A percentile compares a stretch with the other conserved stretches of the same genome.
phyloP scores from a whole-genome alignment of 1,140 invertebrate species.

The Agrilus planipennis region DNA sequence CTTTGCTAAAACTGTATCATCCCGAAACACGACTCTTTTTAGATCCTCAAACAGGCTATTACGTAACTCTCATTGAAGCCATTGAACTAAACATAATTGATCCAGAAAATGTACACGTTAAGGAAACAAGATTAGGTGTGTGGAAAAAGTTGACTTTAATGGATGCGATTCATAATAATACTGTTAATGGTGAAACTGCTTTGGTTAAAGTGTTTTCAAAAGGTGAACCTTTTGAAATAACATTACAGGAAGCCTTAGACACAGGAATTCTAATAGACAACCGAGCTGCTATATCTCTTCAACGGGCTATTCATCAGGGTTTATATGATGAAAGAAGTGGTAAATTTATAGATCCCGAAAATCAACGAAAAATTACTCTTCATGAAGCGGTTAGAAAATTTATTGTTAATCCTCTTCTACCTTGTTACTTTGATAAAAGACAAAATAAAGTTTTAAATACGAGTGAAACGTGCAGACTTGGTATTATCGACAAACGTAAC shows the following conservation, averaged over 20 bases:
- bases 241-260: slow-evolving; percentile 69
- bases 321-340: slow-evolving; percentile 68
- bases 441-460: slow-evolving; percentile 55
- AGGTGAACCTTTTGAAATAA: slow-evolving; percentile 52
- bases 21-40: slow-evolving; percentile 62
- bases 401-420: slow-evolving; percentile 63
- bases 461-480: slow-evolving; percentile 63
- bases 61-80: slow-evolving; percentile 62
- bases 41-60: slow-evolving; percentile 63
- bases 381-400: slow-evolving; percentile 73
- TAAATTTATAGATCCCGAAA: slow-evolving; percentile 68
- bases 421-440: slow-evolving; percentile 68
- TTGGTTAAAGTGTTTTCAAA: slow-evolving; percentile 54
- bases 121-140: slow-evolving; percentile 63
- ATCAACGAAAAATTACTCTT: slow-evolving; percentile 62
- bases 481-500: slow-evolving; percentile 69
- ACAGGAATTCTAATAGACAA: slow-evolving; percentile 68
- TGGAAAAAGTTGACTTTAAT: slow-evolving; percentile 62
- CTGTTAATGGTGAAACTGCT: slow-evolving; percentile 62
- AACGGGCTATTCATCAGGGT: slow-evolving; percentile 76
- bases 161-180: slow-evolving; percentile 61
- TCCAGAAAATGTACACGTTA: slow-evolving; percentile 69
- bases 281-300: slow-evolving; percentile 70
- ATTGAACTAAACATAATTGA: slow-evolving; percentile 65
- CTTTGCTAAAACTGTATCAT: slow-evolving; percentile 72